phyloP scores from a whole-genome alignment of 2,888 invertebrate genomes.

The Blera fallax region DNA sequence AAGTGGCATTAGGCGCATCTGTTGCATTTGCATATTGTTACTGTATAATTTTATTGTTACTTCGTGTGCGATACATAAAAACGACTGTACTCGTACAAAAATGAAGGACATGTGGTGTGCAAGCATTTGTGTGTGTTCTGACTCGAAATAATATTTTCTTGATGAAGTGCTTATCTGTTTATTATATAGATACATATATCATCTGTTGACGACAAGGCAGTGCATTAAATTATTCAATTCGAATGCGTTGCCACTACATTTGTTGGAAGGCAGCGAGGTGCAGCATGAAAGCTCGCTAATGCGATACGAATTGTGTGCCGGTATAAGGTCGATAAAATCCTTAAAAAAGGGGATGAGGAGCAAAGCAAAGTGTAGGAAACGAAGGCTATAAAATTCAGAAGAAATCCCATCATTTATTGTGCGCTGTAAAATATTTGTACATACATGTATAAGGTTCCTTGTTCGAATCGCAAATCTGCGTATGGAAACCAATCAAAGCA shows the following conservation, averaged over 20 bases:
- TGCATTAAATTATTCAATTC: not conserved
- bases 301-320: not conserved
- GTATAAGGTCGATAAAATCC: not conserved
- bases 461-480: not conserved
- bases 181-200: not conserved
- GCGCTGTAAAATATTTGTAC: not conserved
- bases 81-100: too few relatives aligned
- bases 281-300: too few relatives aligned
- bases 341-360: not conserved
- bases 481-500: not conserved
- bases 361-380: not conserved
- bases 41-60: constrained; percentile 22
- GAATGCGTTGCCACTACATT: not conserved
- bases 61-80: not conserved
- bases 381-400: not conserved
- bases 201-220: not conserved
- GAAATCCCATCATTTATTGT: not conserved
- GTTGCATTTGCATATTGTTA: constrained; percentile 46
- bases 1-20: constrained; percentile 46
- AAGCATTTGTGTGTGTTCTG: not conserved
- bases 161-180: not conserved
- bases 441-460: not conserved
- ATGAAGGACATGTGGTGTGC: not conserved
- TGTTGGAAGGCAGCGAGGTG: not conserved
- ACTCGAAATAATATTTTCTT: not conserved